Conservation (phyloP, 2,888 invertebrate species). For the Nomada ruficornis region DNA sequence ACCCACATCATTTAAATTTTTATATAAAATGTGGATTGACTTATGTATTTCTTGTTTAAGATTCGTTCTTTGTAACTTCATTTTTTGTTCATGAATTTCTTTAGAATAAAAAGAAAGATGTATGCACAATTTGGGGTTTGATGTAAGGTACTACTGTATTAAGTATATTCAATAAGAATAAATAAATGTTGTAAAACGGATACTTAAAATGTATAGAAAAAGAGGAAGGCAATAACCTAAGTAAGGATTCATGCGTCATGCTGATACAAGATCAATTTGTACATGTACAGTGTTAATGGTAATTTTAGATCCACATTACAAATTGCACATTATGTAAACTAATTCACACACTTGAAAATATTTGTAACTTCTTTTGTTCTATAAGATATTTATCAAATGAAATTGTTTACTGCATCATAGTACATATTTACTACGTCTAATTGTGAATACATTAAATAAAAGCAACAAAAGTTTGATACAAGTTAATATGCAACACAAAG, state of each 20-base stretch:
- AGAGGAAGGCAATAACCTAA: constrained; percentile 30
- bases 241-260: constrained; percentile 48
- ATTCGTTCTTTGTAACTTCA: background rate
- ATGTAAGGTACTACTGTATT: constrained; percentile 40
- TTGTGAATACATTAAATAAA: background rate
- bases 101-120: background rate
- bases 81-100: background rate
- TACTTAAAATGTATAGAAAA: constrained; percentile 15
- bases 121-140: background rate
- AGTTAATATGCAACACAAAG: background rate
- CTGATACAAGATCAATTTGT: constrained; percentile 25
- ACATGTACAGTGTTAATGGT: constrained; percentile 24
- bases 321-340: constrained; percentile 23
- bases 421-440: background rate
- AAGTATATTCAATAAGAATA: constrained; percentile 16
- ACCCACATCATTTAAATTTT: constrained; percentile 22
- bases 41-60: background rate
- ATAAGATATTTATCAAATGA: background rate
- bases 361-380: background rate
- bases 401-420: constrained; percentile 1
- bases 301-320: constrained; percentile 15
- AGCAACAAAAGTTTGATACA: background rate
- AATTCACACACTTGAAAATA: constrained; percentile 16
- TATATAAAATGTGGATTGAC: background rate
- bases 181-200: constrained; percentile 19